These are phyloP conservation scores for Alauda arvensis DNA, from an alignment of 2,797 vertebrate species.

Conservation along the genomic window DNA sequence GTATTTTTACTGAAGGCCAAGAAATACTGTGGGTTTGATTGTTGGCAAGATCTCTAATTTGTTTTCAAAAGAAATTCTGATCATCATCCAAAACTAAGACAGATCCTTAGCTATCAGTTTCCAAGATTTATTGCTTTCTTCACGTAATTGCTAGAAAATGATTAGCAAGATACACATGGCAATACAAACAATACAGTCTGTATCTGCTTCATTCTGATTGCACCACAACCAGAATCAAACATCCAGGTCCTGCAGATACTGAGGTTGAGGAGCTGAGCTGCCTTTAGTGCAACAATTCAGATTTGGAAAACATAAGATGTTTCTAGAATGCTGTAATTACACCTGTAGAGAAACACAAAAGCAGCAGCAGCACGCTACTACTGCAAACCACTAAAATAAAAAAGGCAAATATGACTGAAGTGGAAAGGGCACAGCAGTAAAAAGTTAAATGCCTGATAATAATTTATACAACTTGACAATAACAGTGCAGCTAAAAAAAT, in stretches of 20 bases:
- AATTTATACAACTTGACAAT: neutral
- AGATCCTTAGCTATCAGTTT: slow-evolving; percentile 14
- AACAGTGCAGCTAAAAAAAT: neutral
- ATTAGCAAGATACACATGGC: slow-evolving; percentile 19
- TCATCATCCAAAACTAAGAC: slow-evolving; percentile 20
- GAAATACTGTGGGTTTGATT: neutral
- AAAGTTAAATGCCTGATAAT: neutral
- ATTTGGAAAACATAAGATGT: neutral
- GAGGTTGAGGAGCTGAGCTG: neutral
- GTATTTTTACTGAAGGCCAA: neutral
- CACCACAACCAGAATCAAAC: neutral
- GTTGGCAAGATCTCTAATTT: neutral
- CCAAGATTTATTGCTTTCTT: slow-evolving; percentile 24
- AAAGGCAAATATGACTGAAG: neutral
- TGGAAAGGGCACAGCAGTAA: neutral
- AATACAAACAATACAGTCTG: slow-evolving; percentile 17
- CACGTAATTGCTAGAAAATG: neutral
- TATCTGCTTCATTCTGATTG: slow-evolving; percentile 1
- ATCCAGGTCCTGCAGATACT: neutral
- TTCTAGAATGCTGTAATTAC: neutral
- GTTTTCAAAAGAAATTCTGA: slow-evolving; percentile 13
- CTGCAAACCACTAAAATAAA: neutral
- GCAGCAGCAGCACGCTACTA: neutral
- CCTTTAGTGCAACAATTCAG: neutral
- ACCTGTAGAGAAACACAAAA: neutral